phyloP scores from a whole-genome alignment of 2,797 vertebrate species.

The Hapalemur alaotrensis region DNA sequence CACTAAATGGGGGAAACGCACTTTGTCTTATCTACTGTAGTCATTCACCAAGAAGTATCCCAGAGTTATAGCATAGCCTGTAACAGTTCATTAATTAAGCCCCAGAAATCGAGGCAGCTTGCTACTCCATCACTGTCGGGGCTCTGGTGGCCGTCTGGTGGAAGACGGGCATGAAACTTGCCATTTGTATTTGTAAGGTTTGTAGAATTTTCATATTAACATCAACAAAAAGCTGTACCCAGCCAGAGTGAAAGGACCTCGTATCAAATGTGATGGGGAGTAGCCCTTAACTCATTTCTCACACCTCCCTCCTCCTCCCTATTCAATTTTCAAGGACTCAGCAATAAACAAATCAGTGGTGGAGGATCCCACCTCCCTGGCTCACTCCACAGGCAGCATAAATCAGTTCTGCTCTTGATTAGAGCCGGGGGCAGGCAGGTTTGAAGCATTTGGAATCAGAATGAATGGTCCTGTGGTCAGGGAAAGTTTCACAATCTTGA shows the following conservation, averaged over 20 bases:
- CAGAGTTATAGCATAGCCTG: not conserved
- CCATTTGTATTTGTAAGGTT: not conserved
- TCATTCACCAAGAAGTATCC: not conserved
- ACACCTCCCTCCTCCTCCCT: slow-evolving; percentile 55
- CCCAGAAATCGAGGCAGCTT: not conserved
- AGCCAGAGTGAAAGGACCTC: not conserved
- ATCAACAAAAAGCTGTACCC: not conserved
- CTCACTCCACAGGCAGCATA: not conserved
- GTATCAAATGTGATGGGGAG: not conserved
- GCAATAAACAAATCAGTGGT: slow-evolving; percentile 51
- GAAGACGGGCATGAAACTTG: not conserved
- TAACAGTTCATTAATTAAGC: slow-evolving; percentile 4
- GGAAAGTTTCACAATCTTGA: not conserved
- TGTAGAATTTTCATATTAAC: slow-evolving; percentile 2
- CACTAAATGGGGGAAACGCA: slow-evolving; percentile 16
- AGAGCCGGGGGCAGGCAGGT: not conserved
- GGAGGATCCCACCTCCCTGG: slow-evolving; percentile 17
- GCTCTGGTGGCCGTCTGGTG: not conserved
- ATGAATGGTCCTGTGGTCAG: not conserved
- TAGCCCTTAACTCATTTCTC: slow-evolving; percentile 68
- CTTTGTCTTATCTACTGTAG: slow-evolving; percentile 30
- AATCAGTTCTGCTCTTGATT: slow-evolving; percentile 60
- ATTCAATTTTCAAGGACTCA: slow-evolving; percentile 55
- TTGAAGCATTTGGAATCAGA: slow-evolving; percentile 19
- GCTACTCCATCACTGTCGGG: not conserved